Percentiles rank a stretch among this genome's conserved stretches.
Conservation (phyloP, 2,888 invertebrate species). For the Parnassius apollo region DNA sequence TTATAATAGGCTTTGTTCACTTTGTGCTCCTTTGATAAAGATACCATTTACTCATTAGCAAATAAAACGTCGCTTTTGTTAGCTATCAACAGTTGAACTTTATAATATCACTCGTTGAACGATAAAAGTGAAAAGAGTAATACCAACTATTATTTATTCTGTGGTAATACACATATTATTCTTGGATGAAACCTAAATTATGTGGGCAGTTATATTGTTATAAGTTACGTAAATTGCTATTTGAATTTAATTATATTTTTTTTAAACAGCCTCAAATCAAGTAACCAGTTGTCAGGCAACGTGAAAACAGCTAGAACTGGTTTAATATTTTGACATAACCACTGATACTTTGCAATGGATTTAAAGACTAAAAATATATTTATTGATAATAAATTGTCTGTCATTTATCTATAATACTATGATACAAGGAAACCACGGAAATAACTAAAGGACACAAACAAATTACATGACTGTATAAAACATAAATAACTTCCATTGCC, state of each 20-base stretch:
- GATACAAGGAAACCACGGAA: background rate
- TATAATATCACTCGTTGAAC: slow-evolving; percentile 35
- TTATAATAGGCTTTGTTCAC: slow-evolving; percentile 21
- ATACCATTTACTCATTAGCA: slow-evolving; percentile 31
- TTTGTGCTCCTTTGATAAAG: slow-evolving; percentile 22
- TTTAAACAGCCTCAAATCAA: slow-evolving; percentile 6
- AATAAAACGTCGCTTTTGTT: slow-evolving; percentile 31
- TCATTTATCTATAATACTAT: too few species aligned
- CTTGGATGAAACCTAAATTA: slow-evolving; percentile 11
- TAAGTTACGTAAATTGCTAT: slow-evolving; percentile 18
- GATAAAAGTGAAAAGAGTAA: slow-evolving; percentile 36
- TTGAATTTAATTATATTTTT: slow-evolving; percentile 19
- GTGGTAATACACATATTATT: slow-evolving; percentile 24
- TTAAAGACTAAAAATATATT: too few species aligned
- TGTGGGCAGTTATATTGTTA: background rate
- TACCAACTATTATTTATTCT: too few species aligned
- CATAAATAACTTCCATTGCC: background rate
- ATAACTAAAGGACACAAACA: background rate
- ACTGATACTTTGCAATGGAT: background rate
- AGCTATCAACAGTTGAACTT: slow-evolving; percentile 40
- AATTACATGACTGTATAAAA: too few species aligned
- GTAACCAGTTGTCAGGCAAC: slow-evolving; percentile 4
- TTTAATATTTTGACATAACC: slow-evolving; percentile 9
- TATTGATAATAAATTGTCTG: too few species aligned
- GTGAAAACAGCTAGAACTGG: slow-evolving; percentile 17